Evolutionary conservation across 2,888 invertebrate species (phyloP).

Genomic region (Priapulus caudatus): DNA sequence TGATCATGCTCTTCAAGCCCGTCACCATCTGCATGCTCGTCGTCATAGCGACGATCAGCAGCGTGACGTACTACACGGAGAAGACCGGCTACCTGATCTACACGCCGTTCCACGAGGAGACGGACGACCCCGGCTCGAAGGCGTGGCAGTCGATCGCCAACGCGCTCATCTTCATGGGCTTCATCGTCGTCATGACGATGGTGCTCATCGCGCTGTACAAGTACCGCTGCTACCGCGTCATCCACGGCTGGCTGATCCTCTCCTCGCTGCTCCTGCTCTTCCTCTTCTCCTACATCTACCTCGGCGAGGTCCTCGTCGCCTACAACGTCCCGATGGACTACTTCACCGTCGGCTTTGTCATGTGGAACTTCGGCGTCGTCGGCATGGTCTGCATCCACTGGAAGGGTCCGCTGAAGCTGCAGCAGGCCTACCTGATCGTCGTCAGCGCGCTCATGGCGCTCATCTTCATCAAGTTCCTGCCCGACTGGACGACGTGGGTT

Average conservation of each 20-base stretch:
- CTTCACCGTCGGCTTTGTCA: slow-evolving; percentile 66
- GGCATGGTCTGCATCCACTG: slow-evolving; percentile 99
- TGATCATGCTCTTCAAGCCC: slow-evolving; percentile 95
- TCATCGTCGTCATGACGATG: slow-evolving; percentile 90
- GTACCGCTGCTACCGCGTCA: slow-evolving; percentile 85
- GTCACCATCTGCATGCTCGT: slow-evolving; percentile 96
- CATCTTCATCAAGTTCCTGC: slow-evolving; percentile 95
- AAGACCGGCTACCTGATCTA: slow-evolving; percentile 65
- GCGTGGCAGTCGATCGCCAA: slow-evolving; percentile 94
- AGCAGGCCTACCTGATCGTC: slow-evolving; percentile 85
- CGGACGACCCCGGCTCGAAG: slow-evolving; percentile 72
- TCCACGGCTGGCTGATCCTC: slow-evolving; percentile 92
- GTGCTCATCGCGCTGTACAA: slow-evolving; percentile 88
- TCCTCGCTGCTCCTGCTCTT: slow-evolving; percentile 90
- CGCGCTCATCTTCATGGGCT: slow-evolving; percentile 77
- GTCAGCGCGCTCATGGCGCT: slow-evolving; percentile 96
- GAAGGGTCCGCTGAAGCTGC: slow-evolving; percentile 86
- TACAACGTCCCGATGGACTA: slow-evolving; percentile 94
- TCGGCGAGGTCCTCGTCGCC: slow-evolving; percentile 73
- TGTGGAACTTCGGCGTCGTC: slow-evolving; percentile 96
- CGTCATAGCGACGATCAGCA: slow-evolving; percentile 92
- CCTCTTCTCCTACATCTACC: slow-evolving; percentile 83
- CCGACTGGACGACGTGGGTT: slow-evolving; percentile 98
- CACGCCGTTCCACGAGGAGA: slow-evolving; percentile 94
- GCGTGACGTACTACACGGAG: slow-evolving; percentile 77